A percentile compares a stretch with the other conserved stretches of the same genome.
Conservation (phyloP, 2,113 vertebrate genomes). For the Limanda limanda region DNA sequence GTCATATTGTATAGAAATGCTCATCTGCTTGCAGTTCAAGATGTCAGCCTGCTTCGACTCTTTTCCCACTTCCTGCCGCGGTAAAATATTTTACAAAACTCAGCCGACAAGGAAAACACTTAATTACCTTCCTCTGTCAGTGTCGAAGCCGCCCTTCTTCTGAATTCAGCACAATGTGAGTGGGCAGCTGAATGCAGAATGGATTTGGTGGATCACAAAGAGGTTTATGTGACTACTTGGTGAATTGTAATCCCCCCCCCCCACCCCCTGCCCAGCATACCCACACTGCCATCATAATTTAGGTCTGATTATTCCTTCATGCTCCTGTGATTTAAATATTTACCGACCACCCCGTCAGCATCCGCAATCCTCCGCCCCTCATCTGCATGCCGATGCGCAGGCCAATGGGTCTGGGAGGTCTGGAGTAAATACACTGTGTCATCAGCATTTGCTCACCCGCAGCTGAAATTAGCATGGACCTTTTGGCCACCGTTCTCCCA, state of each 20-base stretch:
- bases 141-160: constrained; percentile 54
- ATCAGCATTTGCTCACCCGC: constrained; percentile 71
- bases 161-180: constrained; percentile 61
- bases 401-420: constrained; percentile 71
- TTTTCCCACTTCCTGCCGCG: constrained; percentile 1
- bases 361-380: constrained; percentile 57
- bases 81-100: constrained; percentile 9
- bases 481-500: constrained; percentile 57
- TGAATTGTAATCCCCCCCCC: constrained; percentile 49
- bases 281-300: constrained; percentile 47
- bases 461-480: constrained; percentile 74
- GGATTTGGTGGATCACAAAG: constrained; percentile 64
- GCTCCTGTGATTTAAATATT: constrained; percentile 78
- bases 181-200: constrained; percentile 62
- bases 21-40: constrained; percentile 37
- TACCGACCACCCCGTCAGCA: constrained; percentile 67
- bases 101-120: constrained; percentile 54
- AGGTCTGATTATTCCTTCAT: constrained; percentile 74
- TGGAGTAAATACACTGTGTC: constrained; percentile 76
- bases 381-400: constrained; percentile 81
- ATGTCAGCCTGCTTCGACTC: constrained; percentile 24
- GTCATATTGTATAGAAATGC: constrained; percentile 32
- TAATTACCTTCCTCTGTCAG: constrained; percentile 71
- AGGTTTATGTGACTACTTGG: constrained; percentile 55
- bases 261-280: constrained; percentile 20